Conservation (phyloP, 92 coral and sea anemone species). For the Umimayanthus kanabou region DNA sequence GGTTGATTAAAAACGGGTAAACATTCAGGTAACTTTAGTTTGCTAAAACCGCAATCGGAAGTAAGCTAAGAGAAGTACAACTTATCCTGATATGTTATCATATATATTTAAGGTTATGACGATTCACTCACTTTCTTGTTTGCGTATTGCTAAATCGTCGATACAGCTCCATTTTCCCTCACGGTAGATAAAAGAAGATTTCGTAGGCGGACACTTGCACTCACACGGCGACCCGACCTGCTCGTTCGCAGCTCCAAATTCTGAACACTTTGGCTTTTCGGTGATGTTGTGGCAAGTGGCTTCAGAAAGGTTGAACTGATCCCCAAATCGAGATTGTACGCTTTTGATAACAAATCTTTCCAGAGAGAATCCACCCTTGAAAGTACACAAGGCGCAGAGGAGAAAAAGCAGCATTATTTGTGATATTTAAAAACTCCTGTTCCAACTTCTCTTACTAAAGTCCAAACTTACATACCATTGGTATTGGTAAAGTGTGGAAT, state of each 20-base stretch:
- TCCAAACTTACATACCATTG: neutral
- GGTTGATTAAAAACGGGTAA: no score
- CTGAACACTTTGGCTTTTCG: slow-evolving; percentile 2
- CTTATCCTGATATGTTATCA: neutral
- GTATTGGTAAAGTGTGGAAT: no score
- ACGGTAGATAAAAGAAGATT: slow-evolving; percentile 13
- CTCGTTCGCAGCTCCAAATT: neutral
- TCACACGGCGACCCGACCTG: neutral
- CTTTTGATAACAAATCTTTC: slow-evolving; percentile 22
- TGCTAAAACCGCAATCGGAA: neutral
- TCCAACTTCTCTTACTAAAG: neutral
- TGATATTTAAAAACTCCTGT: no score
- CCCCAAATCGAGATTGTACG: neutral
- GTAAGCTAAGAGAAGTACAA: neutral
- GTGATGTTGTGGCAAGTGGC: slow-evolving; percentile 21
- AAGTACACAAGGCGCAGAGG: neutral
- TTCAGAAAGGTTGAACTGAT: slow-evolving; percentile 7
- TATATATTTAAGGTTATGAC: neutral
- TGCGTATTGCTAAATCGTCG: slow-evolving; percentile 7
- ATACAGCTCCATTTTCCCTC: slow-evolving; percentile 31
- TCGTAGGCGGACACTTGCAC: slow-evolving; percentile 20
- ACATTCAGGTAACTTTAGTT: no score
- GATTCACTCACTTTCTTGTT: slow-evolving; percentile 18
- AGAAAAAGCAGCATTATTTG: neutral
- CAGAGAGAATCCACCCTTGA: neutral